Base-by-base conservation (phyloP, 2,888 invertebrate genomes). In the Erebia epiphron region DNA sequence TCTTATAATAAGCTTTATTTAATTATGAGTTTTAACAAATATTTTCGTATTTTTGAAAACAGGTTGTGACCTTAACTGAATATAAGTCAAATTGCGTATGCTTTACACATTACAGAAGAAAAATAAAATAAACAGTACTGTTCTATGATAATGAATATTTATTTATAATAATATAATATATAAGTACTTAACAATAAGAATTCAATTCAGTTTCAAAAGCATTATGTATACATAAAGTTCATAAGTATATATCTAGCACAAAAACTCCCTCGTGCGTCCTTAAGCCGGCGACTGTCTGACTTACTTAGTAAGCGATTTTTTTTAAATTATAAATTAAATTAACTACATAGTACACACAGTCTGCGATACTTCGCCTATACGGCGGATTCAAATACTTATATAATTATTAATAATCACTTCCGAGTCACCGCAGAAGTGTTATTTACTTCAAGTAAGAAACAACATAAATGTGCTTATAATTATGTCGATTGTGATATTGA, bases 11-110 rank as follows among this genome's bases (percentile, higher is more conserved):
- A 92, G 93, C 93, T 93, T 92, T 93, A 93, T 93, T 92, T 93
- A 92, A 93, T 93, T 93, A 93, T 92, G 92, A 93, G 92, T 92
- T n/a, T n/a, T 93, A 93, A 93, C 93, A 93, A 92, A 92, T 92
- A 89, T 90, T 90, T 90, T 90, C 90, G 89, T 90, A 90, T 90
- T 91, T 92, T 91, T 89, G 92, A 93, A 80, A 80, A 92, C 91
- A 91, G 90, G 91, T 93, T 93, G 92, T 93, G 92, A 92, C 93
- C 90, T 91, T 90, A 93, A 92, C 91, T 89, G 91, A 92, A 92
- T 92, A 92, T 88, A 92, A 90, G 91, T 92, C 88, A 88, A 88
- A 89, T 88, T 88, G 89, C 88, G 81, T 89, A 86, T 84, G 89
- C 87, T 84, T 82, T 91, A 92, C 86, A 88, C 87, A 86, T 90